Evolutionary conservation across 2,797 vertebrate genomes (phyloP), one percentile per base, ranked within the genome.

Genomic region (Periophthalmus magnuspinnatus): DNA sequence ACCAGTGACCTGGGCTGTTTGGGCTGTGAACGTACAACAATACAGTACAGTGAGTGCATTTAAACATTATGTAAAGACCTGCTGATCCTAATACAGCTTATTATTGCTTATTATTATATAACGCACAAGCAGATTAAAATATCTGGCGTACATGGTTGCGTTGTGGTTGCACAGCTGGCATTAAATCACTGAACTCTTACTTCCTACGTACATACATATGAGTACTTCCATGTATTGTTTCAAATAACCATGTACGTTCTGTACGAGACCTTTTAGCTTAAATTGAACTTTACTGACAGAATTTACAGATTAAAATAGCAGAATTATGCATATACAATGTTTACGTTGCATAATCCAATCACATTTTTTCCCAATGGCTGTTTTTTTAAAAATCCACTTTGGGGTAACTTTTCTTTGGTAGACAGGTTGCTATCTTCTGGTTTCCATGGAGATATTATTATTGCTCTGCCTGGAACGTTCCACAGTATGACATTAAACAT

Each of bases 1-100:
- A 90, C 89, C 72, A 92, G 83, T 47, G 95, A 95, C 78, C 88
- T 95, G 76, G 92, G 93, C 81, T 87, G 88, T 78, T 89, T 80
- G 28, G 92, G 79, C 97, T 99, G 92, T 72, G 93, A 91, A 84
- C 41, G 77, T 33, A 86, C 36, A 86, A 74, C 85, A 77, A 89
- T 68, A 41, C 78, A 87, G 50, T 68, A 41, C 78, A 87, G 50
- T 78, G 78, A 68, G 56, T 2, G 1, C 19, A 33, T 71, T 68
- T 0, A 50, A n/a, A 14, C 56, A 22, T 72, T 0, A 9, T 36
- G 10, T 62, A 1, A 62, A 47, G 19, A 61, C 68, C 24, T 34
- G 56, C 66, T 72, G 45, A 74, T 68, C 67, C 47, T 48, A 28
- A 64, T 48, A 17, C 61, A 34, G 34, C 14, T 14, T 41, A 57